These are phyloP conservation scores for Melanargia galathea DNA, from an alignment of 2,888 invertebrate species.

Conservation along the genomic window DNA sequence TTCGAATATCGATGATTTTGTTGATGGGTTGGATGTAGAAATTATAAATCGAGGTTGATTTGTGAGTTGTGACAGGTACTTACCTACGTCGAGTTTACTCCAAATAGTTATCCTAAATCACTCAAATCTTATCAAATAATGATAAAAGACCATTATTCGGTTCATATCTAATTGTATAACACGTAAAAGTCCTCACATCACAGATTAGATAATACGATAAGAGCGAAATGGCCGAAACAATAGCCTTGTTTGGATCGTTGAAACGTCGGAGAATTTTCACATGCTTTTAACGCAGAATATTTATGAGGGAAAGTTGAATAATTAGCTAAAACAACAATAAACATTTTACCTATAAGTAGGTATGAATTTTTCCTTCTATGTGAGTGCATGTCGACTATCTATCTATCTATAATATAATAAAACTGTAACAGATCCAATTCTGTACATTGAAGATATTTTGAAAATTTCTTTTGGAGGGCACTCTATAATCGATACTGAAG, in stretches of 20 bases:
- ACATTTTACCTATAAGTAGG: not conserved
- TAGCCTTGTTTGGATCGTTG: not conserved
- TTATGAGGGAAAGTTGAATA: constrained; percentile 8
- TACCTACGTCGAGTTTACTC: not conserved
- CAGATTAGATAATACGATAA: constrained; percentile 9
- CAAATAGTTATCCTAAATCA: not conserved
- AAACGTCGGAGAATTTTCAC: constrained; percentile 11
- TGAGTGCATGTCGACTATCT: not conserved
- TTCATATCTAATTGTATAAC: not conserved
- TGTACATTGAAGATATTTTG: too few species aligned
- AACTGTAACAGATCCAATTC: too few species aligned
- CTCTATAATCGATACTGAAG: too few species aligned
- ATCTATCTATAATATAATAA: too few species aligned
- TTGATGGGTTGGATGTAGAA: too few species aligned
- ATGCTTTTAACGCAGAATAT: constrained; percentile 17
- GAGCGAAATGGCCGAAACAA: constrained; percentile 6
- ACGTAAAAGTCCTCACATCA: not conserved
- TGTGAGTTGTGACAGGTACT: too few species aligned
- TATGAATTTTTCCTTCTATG: not conserved
- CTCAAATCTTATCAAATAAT: constrained; percentile 4
- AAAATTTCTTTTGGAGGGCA: too few species aligned
- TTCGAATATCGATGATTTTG: too few species aligned
- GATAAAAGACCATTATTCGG: constrained; percentile 2
- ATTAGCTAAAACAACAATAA: constrained; percentile 9
- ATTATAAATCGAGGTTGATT: too few species aligned